These are phyloP conservation scores for Alces alces DNA, from an alignment of 2,113 vertebrate genomes.

Conservation along the genomic window DNA sequence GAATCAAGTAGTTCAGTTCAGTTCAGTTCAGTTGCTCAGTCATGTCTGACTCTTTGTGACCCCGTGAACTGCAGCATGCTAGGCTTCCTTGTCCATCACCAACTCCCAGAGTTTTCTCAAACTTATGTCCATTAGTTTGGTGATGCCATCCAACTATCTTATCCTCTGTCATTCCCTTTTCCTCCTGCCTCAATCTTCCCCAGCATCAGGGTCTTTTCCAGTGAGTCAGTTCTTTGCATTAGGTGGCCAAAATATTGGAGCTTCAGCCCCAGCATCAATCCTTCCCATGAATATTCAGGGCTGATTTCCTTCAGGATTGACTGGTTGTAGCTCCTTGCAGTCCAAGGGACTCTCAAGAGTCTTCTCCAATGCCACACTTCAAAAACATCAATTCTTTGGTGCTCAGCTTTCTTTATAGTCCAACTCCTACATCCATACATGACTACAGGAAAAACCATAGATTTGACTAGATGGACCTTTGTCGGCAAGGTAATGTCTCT, in stretches of 20 bases:
- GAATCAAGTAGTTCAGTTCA: not conserved
- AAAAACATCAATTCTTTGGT: not conserved
- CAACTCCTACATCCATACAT: not conserved
- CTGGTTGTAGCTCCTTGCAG: not conserved
- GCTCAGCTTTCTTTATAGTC: not conserved
- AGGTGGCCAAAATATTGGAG: not conserved
- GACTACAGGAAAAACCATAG: not conserved
- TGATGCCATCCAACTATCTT: not conserved
- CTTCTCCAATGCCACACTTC: not conserved
- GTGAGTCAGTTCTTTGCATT: not conserved
- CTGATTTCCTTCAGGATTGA: not conserved
- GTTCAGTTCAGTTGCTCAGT: not conserved
- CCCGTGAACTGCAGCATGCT: not conserved
- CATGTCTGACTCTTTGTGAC: rapidly evolving
- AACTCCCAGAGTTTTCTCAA: not conserved
- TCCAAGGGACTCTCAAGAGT: not conserved
- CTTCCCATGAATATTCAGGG: not conserved
- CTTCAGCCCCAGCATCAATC: not conserved
- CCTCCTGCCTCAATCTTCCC: not conserved
- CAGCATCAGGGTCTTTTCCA: not conserved
- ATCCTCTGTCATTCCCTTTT: not conserved
- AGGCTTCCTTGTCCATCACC: not conserved
- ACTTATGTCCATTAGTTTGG: not conserved
- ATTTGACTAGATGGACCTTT: not conserved
- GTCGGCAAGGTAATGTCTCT: not conserved